A percentile compares a stretch with the other conserved stretches of the same genome.
Conservation (phyloP, 2,113 vertebrate species). For the Epinephelus fuscoguttatus region DNA sequence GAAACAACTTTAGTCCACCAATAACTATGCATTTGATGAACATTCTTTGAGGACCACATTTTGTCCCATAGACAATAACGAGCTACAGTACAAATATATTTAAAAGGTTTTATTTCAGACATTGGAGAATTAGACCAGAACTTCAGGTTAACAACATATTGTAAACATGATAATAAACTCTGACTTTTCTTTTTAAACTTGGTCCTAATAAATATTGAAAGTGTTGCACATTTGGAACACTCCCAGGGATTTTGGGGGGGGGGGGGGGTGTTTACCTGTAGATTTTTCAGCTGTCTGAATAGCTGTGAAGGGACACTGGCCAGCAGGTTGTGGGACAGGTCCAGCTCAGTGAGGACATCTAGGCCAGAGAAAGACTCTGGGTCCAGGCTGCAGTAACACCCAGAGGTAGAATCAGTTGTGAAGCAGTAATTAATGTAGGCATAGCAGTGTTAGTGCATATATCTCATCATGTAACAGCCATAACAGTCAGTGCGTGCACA, state of each 20-base stretch:
- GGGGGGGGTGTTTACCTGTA: constrained; percentile 66
- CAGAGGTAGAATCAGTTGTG: background rate
- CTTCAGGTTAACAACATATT: background rate
- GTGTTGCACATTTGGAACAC: background rate
- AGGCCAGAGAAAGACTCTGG: constrained; percentile 83
- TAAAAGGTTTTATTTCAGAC: background rate
- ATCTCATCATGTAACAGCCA: background rate
- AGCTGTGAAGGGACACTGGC: constrained; percentile 74
- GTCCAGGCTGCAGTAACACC: constrained; percentile 70
- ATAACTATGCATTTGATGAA: background rate
- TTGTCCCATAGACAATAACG: background rate
- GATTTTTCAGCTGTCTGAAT: constrained; percentile 69
- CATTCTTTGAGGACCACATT: no score
- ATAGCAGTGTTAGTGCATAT: background rate
- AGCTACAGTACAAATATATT: background rate
- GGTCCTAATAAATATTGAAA: background rate
- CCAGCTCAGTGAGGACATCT: constrained; percentile 78
- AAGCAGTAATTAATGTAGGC: background rate
- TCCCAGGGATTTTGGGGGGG: background rate
- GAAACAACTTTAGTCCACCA: background rate
- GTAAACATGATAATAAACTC: background rate
- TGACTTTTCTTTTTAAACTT: background rate
- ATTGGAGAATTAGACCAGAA: background rate
- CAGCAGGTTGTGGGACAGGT: constrained; percentile 88
- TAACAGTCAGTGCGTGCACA: no score